phyloP scores from a whole-genome alignment of 2,113 vertebrate genomes.

The Hymenochirus boettgeri region DNA sequence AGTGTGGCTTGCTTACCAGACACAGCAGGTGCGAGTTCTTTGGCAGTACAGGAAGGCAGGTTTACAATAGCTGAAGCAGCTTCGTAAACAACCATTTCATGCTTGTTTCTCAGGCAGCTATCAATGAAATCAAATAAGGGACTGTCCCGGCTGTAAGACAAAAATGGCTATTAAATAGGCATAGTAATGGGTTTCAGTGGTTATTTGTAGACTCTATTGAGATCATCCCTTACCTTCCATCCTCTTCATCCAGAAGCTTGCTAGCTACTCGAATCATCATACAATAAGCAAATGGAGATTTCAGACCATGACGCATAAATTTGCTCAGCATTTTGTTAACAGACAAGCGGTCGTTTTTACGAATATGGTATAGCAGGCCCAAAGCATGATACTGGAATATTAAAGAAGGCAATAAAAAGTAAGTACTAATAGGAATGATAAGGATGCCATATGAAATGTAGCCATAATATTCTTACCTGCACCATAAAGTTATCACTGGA shows the following conservation, averaged over 20 bases:
- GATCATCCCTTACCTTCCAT: conserved; percentile 56
- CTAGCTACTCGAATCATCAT: conserved; percentile 76
- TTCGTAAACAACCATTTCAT: conserved; percentile 77
- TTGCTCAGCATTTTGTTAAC: conserved; percentile 78
- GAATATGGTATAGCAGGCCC: conserved; percentile 72
- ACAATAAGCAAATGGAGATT: conserved; percentile 75
- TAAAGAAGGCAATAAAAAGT: background rate
- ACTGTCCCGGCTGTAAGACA: conserved; percentile 60
- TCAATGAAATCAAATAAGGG: conserved; percentile 75
- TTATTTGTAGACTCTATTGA: background rate
- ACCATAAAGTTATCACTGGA: conserved; percentile 79
- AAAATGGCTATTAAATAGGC: conserved; percentile 2
- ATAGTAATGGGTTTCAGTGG: conserved; percentile 13
- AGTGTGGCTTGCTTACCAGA: conserved; percentile 68
- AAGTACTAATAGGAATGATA: background rate
- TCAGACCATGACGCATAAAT: conserved; percentile 70
- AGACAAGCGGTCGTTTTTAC: conserved; percentile 70
- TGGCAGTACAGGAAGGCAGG: conserved; percentile 71
- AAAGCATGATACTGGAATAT: conserved; percentile 67
- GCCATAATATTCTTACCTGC: conserved; percentile 54
- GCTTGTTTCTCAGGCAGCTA: conserved; percentile 73
- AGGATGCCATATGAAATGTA: background rate
- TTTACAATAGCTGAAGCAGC: conserved; percentile 73
- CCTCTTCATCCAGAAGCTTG: conserved; percentile 73
- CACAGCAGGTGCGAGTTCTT: conserved; percentile 72